A percentile compares a stretch with the other conserved stretches of the same genome.
Conservation (phyloP, 2,113 vertebrate species). For the Rhinolophus sinicus region DNA sequence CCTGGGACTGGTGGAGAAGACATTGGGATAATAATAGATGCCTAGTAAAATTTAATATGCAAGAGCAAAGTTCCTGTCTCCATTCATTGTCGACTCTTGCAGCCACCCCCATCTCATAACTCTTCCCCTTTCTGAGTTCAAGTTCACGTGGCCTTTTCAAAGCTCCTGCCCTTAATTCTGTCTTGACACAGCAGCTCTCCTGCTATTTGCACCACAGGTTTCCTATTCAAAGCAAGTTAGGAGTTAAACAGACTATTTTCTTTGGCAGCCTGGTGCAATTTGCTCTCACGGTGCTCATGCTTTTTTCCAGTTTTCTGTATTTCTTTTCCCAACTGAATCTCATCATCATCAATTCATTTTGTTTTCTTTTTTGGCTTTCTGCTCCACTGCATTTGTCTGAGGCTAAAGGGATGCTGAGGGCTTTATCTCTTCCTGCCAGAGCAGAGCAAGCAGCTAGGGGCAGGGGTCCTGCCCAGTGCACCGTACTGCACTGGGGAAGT, state of each 20-base stretch:
- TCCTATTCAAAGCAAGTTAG: neutral
- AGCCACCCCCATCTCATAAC: neutral
- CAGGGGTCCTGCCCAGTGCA: neutral
- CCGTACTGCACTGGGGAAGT: neutral
- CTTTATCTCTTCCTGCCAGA: slow-evolving; percentile 48
- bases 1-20: neutral
- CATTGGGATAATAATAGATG: neutral
- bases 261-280: slow-evolving; percentile 53
- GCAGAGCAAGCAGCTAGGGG: slow-evolving; percentile 54
- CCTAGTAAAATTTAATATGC: neutral
- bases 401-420: neutral
- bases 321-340: slow-evolving; percentile 47
- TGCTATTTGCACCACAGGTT: neutral
- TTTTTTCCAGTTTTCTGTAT: slow-evolving; percentile 46
- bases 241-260: neutral
- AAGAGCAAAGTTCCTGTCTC: neutral
- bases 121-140: neutral
- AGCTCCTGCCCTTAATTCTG: neutral
- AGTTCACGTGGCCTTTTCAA: neutral
- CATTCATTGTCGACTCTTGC: neutral
- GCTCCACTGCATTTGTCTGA: slow-evolving; percentile 28
- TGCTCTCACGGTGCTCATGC: slow-evolving; percentile 26
- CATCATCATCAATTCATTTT: neutral
- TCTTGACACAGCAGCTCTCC: neutral
- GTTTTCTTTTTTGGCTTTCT: slow-evolving; percentile 43